Evolutionary conservation across 1,140 invertebrate genomes (phyloP), one percentile per base, ranked within the genome.

Genomic region (Drosophila cardini): DNA sequence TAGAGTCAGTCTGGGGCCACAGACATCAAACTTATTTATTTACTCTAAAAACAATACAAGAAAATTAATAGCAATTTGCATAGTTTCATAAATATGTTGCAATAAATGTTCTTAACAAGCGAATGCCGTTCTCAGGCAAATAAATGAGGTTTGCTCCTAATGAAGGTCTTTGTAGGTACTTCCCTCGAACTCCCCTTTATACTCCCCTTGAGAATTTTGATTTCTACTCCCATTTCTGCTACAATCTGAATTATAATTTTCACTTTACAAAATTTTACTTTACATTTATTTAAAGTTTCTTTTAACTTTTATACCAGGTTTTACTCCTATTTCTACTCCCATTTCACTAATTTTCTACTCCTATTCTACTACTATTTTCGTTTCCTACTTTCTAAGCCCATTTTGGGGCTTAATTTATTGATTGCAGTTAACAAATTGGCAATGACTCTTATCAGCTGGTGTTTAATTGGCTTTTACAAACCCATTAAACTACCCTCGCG

Each of bases 31-130:
- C 80, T 87, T 87, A 87, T 87, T 87, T 87, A 87, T 87, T 87
- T 89, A 89, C 84, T 89, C 85, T 89, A 89, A 89, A 89, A 89
- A 89, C 84, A 80, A 89, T 89, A 89, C 84, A 77, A 80, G 84
- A 84, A 84, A 89, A 89, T 89, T 89, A 89, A 89, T 89, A 78
- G 84, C 84, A 89, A 89, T 89, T 89, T 89, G 84, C 65, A 80
- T 79, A 81, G 72, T 71, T 89, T 84, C 77, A 89, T 89, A 89
- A 87, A 87, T 77, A 89, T 89, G 80, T 84, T 78, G 73, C 69
- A 84, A 80, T 72, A 71, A 80, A 83, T 63, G 72, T 80, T 68
- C 69, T 80, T 83, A 79, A 73, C 79, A 78, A 72, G 76, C 61
- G 48, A 69, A 43, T 43, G 45, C 46, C 52, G 40, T 30, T 40